Evolutionary conservation across 1,140 invertebrate species (phyloP), one percentile per base, ranked within the genome.

Genomic region (Amphibalanus amphitrite): DNA sequence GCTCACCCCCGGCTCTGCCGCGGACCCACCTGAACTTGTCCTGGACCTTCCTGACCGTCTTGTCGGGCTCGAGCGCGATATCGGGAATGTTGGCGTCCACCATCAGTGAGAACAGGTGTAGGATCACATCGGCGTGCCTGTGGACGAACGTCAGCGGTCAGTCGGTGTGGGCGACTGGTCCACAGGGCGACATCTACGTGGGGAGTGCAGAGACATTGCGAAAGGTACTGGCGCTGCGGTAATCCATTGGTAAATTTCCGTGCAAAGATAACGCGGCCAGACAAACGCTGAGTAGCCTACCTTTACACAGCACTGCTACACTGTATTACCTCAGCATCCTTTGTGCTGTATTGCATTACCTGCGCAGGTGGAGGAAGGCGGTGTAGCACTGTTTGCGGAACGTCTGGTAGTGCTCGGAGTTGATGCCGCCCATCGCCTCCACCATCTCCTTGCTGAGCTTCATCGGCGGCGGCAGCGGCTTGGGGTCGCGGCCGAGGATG

Each of bases 361-460:
- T 73, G 72, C 97, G 83, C 4, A 99, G 82, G 84, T 97, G 93
- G 70, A 97, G 82, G 82, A 98, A 99, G 3, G 96, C 93, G 0
- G 95, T 97, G 77, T 96, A 97, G 81, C 94, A 98, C 75, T 93
- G 88, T 77, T 95, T 95, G 64, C 90, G 84, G 81, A 99, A 99
- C 79, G 94, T 88, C 75, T 95, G 89, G 81, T 97, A 98, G 81
- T 95, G 89, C 76, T 98, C 94, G 0, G 92, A 92, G 73, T 88
- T 88, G 0, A 91, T 85, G 0, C 96, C 96, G 8, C 97, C 97
- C 96, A 99, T 98, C 0, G 91, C 95, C 78, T 98, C 96, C 1
- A 99, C 93, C 96, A 99, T 99, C 84, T 99, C 97, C 79, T 92
- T 93, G 79, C 92, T 97, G 0, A 99, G 83, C 82, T 98, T 98